Evolutionary conservation across 2,797 vertebrate genomes (phyloP).

Genomic region (Gallinago nigripennis): DNA sequence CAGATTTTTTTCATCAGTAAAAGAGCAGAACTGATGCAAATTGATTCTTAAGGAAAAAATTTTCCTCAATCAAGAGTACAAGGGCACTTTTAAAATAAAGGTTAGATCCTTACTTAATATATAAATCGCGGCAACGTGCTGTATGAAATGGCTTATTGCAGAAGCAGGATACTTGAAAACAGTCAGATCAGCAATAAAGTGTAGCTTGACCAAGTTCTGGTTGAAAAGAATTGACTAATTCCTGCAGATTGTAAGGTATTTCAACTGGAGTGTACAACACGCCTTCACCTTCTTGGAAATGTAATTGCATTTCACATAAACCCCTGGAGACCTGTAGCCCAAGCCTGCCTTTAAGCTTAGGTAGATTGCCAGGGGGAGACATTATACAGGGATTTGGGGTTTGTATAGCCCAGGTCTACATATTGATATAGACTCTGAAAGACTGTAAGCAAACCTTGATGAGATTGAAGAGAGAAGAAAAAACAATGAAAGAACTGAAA

Average conservation of each 20-base stretch:
- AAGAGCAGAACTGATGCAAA: background rate
- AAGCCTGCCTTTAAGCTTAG: background rate
- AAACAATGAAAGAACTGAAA: background rate
- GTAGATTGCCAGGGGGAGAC: background rate
- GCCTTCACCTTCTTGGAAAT: background rate
- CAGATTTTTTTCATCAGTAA: background rate
- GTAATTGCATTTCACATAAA: background rate
- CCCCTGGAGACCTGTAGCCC: background rate
- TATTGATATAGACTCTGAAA: background rate
- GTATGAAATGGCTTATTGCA: background rate
- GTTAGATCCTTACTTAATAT: background rate
- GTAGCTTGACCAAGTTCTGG: background rate
- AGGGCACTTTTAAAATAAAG: background rate
- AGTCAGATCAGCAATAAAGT: background rate
- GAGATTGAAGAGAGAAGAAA: background rate
- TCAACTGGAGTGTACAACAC: background rate
- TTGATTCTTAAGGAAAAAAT: background rate
- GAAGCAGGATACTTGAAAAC: background rate
- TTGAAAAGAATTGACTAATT: conserved; percentile 6
- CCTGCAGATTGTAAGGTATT: background rate
- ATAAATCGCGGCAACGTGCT: background rate
- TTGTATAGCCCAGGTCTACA: background rate
- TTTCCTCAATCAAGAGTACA: background rate
- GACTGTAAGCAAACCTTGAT: background rate
- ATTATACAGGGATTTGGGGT: background rate